Conservation (phyloP, 2,888 invertebrate genomes). For the Pollenia amentaria region DNA sequence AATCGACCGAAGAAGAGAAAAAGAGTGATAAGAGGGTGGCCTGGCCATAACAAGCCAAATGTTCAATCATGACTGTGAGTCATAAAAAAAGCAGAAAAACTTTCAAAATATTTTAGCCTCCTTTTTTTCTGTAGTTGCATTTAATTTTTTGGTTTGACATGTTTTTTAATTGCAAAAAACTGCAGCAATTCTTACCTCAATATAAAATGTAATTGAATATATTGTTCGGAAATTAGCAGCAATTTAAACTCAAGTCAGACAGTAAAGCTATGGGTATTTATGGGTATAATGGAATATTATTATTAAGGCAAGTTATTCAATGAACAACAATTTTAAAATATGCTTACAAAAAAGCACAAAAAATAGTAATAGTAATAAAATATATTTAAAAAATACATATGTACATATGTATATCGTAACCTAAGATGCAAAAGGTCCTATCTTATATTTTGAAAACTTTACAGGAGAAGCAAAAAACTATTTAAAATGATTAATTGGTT, state of each 20-base stretch:
- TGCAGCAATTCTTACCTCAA: conserved; percentile 68
- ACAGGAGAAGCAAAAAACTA: too few relatives aligned
- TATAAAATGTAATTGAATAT: conserved; percentile 66
- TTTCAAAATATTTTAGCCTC: conserved; percentile 62
- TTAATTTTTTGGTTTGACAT: conserved; percentile 59
- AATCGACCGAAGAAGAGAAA: conserved; percentile 10
- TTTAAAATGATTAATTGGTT: too few relatives aligned
- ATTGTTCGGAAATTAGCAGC: conserved; percentile 67
- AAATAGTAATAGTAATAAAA: too few relatives aligned
- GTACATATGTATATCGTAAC: too few relatives aligned
- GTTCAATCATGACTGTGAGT: conserved; percentile 60
- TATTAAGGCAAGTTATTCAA: background rate
- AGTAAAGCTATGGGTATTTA: conserved; percentile 39
- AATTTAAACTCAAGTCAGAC: conserved; percentile 60
- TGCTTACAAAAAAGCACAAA: too few relatives aligned
- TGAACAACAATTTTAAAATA: too few relatives aligned
- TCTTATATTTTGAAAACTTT: too few relatives aligned
- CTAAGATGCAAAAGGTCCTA: too few relatives aligned
- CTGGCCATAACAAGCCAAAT: conserved; percentile 2
- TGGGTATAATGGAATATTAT: conserved; percentile 15
- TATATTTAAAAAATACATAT: too few relatives aligned
- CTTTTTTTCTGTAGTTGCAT: conserved; percentile 27
- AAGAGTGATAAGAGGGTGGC: conserved; percentile 18
- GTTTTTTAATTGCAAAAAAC: conserved; percentile 72
- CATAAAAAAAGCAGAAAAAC: conserved; percentile 55